Conservation (phyloP, 2,113 vertebrate species). For the Gallinago media region DNA sequence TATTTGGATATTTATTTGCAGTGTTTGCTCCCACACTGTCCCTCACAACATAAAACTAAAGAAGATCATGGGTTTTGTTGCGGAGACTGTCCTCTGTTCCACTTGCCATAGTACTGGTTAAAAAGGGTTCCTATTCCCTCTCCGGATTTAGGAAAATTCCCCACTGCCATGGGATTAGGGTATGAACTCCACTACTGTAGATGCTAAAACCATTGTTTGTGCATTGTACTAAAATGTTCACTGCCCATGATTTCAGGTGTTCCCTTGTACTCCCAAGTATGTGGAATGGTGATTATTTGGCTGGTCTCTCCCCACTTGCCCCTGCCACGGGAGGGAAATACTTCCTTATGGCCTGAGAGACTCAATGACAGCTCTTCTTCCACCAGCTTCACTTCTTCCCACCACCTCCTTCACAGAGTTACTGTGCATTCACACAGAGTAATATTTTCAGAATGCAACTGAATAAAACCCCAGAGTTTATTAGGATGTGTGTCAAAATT, state of each 20-base stretch:
- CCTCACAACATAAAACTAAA: not conserved
- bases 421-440: not conserved
- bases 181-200: not conserved
- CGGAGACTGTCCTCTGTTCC: not conserved
- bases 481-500: conserved; percentile 45
- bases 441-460: not conserved
- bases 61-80: not conserved
- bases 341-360: not conserved
- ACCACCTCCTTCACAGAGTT: not conserved
- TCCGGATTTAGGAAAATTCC: not conserved
- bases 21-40: not conserved
- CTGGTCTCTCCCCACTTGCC: not conserved
- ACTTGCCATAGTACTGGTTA: not conserved
- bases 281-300: not conserved
- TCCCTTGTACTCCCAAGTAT: not conserved
- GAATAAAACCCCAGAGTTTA: conserved; percentile 26
- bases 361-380: not conserved
- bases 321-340: not conserved
- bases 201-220: not conserved
- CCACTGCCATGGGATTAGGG: not conserved
- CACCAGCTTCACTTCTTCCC: not conserved
- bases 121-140: not conserved
- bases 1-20: not conserved
- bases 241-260: not conserved
- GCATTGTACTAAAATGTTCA: not conserved